These are phyloP conservation scores for Argyresthia goedartella DNA, from an alignment of 2,888 invertebrate species.

Conservation along the genomic window DNA sequence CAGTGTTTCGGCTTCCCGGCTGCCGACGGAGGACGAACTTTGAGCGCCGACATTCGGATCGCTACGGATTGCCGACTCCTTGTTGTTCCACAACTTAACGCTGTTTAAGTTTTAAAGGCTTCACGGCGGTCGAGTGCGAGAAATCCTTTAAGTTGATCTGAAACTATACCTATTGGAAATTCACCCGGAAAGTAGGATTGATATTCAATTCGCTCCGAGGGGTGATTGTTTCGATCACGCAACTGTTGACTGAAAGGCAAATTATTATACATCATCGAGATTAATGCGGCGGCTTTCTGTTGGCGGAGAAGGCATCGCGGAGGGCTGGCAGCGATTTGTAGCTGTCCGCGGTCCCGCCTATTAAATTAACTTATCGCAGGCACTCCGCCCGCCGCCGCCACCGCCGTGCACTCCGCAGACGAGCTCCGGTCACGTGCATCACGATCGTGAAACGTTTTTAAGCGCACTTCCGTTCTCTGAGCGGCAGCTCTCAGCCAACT, in stretches of 20 bases:
- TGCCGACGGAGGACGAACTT: not conserved
- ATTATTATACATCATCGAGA: constrained; percentile 21
- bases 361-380: constrained; percentile 21
- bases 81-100: constrained; percentile 17
- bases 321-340: constrained; percentile 24
- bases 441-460: constrained; percentile 53
- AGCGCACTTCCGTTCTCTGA: constrained; percentile 47
- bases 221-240: constrained; percentile 1
- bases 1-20: not conserved
- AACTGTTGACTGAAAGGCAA: constrained; percentile 12
- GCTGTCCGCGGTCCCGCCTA: constrained; percentile 18
- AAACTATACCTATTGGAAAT: constrained; percentile 2
- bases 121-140: constrained; percentile 7
- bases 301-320: constrained; percentile 14
- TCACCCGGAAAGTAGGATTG: not conserved
- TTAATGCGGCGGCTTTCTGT: constrained; percentile 20
- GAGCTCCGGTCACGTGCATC: constrained; percentile 37
- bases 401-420: constrained; percentile 2
- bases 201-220: not conserved
- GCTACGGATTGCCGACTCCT: constrained; percentile 15
- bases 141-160: constrained; percentile 6
- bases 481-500: constrained; percentile 16
- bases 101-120: constrained; percentile 12
- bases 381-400: constrained; percentile 9
- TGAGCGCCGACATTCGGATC: constrained; percentile 2